phyloP scores from a whole-genome alignment of 2,113 vertebrate genomes.

The Tychaedon coryphoeus region DNA sequence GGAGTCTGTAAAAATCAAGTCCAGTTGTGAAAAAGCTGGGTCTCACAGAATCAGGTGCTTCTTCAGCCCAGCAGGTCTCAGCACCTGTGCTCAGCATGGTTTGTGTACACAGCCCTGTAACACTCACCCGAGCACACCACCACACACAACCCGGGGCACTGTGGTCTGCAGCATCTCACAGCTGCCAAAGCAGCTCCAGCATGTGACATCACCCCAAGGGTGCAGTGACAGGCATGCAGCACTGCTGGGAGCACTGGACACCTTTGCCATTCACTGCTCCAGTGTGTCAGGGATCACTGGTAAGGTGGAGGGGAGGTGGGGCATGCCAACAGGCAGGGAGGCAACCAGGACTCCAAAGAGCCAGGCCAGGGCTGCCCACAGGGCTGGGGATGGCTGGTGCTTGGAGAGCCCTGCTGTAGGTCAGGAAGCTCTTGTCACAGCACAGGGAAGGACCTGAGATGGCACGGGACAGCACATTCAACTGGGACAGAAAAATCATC shows the following conservation, averaged over 20 bases:
- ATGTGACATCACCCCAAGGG: accelerated
- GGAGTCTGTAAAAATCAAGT: not conserved
- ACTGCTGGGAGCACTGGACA: not conserved
- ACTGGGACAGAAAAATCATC: not conserved
- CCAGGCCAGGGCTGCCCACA: not conserved
- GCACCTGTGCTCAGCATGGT: accelerated
- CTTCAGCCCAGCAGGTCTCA: not conserved
- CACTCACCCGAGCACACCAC: accelerated
- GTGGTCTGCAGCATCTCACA: not conserved
- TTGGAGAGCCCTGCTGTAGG: not conserved
- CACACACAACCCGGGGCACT: accelerated
- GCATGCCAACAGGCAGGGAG: not conserved
- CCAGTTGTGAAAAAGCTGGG: not conserved
- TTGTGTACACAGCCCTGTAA: accelerated
- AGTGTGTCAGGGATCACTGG: accelerated
- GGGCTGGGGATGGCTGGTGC: not conserved
- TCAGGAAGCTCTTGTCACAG: accelerated
- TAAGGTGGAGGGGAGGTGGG: not conserved
- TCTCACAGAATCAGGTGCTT: not conserved
- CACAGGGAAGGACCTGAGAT: not conserved
- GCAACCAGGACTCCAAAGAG: not conserved
- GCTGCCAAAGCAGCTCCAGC: not conserved
- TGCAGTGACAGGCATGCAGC: not conserved
- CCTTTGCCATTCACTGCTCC: not conserved
- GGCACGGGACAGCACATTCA: accelerated